Base-by-base conservation (phyloP, 1,140 invertebrate species). In the Drosophila bocqueti region DNA sequence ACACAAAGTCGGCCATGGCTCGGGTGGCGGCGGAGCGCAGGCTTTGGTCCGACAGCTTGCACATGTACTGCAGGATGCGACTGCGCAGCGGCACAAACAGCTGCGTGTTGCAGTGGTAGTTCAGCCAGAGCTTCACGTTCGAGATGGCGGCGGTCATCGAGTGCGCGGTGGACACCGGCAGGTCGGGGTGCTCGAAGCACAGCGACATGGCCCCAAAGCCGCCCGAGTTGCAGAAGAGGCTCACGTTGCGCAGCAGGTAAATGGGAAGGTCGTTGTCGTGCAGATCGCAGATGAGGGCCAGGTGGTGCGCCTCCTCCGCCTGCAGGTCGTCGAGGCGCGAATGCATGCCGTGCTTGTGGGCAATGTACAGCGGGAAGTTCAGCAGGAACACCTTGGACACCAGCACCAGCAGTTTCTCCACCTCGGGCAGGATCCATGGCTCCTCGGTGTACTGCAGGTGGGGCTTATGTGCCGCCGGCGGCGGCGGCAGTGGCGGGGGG, bases 1-100 rank as follows among this genome's bases (percentile, higher is more conserved):
- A 98, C 95, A 98, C 98, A 84, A 98, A 97, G 94, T 99, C 96
- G 74, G 97, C 97, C 97, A 99, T 98, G 75, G 97, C 97, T 81
- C 97, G 96, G 36, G 97, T 97, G 38, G 96, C 97, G 24, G 96
- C 96, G 57, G 96, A 95, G 72, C 97, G 95, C 43, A 99, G 94
- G 93, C 99, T 98, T 92, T 98, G 97, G 93, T 99, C 98, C 34
- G 96, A 96, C 59, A 99, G 95, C 91, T 96, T 96, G 93, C 98
- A 98, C 97, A 99, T 98, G 87, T 98, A 99, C 67, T 97, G 95
- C 79, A 99, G 95, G 68, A 98, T 97, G 82, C 96, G 96, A 71
- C 96, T 96, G 55, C 97, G 95, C 45, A 98, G 93, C 42, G 97
- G 97, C 90, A 98, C 96, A 92, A 98, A 97, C 68, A 97, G 94